Evolutionary conservation across 2,797 vertebrate species (phyloP).

Genomic region (Carcharodon carcharias): DNA sequence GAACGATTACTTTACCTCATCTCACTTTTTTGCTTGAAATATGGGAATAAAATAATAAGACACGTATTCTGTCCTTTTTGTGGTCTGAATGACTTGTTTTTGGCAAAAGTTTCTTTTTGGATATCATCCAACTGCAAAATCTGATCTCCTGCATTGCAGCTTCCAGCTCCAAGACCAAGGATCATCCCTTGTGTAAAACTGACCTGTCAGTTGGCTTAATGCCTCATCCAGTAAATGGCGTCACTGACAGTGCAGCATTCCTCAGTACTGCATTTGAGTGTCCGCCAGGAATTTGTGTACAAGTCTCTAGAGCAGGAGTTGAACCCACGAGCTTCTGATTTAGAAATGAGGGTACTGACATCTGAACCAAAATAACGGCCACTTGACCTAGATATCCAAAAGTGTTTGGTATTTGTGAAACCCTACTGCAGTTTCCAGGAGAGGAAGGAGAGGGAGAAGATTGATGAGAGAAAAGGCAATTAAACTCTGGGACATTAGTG

Average conservation of each 20-base stretch:
- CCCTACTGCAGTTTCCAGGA: neutral
- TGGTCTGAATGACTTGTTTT: neutral
- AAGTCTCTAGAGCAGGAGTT: neutral
- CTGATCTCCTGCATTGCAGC: neutral
- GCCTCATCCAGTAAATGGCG: neutral
- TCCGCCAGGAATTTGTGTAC: neutral
- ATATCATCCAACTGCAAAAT: neutral
- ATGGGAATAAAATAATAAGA: neutral
- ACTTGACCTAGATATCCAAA: neutral
- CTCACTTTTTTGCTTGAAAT: neutral
- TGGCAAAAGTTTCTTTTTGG: neutral
- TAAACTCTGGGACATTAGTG: neutral
- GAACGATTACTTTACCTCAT: neutral
- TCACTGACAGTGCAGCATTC: neutral
- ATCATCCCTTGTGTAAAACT: neutral
- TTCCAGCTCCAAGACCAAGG: neutral
- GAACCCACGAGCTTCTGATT: neutral
- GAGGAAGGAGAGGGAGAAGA: neutral
- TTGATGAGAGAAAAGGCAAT: neutral
- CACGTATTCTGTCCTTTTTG: neutral
- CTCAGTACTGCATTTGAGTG: neutral
- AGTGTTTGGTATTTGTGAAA: neutral
- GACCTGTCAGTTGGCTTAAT: neutral
- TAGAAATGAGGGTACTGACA: neutral
- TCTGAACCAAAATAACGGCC: neutral